Evolutionary conservation across 2,797 vertebrate genomes (phyloP).

Genomic region (Enteromius argenteus): DNA sequence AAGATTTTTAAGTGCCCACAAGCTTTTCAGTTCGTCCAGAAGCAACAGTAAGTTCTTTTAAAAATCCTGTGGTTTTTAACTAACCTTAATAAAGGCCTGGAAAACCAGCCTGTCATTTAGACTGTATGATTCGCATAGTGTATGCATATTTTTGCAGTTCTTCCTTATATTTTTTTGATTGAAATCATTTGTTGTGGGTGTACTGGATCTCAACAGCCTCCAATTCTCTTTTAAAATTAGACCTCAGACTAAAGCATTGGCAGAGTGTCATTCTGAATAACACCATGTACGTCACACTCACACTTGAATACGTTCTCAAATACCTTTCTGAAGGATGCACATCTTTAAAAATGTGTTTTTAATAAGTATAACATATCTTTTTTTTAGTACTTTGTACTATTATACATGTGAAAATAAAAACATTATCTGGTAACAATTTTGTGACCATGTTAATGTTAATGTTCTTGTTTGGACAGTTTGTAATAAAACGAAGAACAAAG

Average conservation of each 20-base stretch:
- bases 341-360: neutral
- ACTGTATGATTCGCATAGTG: neutral
- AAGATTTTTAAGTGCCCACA: neutral
- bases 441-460: neutral
- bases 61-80: neutral
- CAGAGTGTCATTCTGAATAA: neutral
- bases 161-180: constrained; percentile 14
- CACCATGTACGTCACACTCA: neutral
- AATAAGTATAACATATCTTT: neutral
- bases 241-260: neutral
- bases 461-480: neutral
- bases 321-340: neutral
- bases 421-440: neutral
- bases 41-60: neutral
- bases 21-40: neutral
- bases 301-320: neutral
- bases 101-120: constrained; percentile 7
- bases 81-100: constrained; percentile 3
- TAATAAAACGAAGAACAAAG: neutral
- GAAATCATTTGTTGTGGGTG: constrained; percentile 18
- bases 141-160: constrained; percentile 9
- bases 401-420: neutral
- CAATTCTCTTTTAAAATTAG: constrained; percentile 9
- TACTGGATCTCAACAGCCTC: neutral
- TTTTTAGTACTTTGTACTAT: neutral